Evolutionary conservation across 2,797 vertebrate species (phyloP).

Genomic region (Sternarchorhynchus goeldii): DNA sequence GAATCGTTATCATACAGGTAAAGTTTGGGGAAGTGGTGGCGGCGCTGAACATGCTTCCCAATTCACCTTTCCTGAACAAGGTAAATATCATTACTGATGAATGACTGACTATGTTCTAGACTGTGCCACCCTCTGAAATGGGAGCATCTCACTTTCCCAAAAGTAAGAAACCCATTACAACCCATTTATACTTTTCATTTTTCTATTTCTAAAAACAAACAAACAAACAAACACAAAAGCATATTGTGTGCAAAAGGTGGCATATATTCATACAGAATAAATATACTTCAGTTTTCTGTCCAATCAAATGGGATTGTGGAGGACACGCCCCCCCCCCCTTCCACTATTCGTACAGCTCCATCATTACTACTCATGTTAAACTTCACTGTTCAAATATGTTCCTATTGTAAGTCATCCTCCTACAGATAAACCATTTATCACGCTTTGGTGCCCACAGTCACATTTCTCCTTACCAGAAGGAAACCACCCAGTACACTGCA

Average conservation of each 20-base stretch:
- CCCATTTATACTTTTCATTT: no score
- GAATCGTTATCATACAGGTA: neutral
- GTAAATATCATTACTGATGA: neutral
- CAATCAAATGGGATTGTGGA: no score
- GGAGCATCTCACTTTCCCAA: neutral
- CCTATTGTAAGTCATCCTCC: slow-evolving; percentile 17
- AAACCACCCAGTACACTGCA: slow-evolving; percentile 47
- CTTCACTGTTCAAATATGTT: slow-evolving; percentile 27
- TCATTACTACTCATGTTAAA: slow-evolving; percentile 15
- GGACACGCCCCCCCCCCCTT: no score
- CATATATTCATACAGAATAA: no score
- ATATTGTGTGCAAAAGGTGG: no score
- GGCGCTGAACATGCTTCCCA: neutral
- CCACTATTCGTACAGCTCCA: neutral
- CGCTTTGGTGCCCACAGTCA: slow-evolving; percentile 44
- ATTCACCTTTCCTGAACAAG: neutral
- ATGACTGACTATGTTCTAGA: neutral
- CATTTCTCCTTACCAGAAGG: slow-evolving; percentile 39
- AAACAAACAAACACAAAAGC: no score
- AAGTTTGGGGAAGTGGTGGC: neutral
- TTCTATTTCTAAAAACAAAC: no score
- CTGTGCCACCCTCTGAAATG: neutral
- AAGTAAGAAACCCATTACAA: neutral
- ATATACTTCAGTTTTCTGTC: no score
- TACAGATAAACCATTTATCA: slow-evolving; percentile 36